These are phyloP conservation scores for Cheirogaleus medius DNA, from an alignment of 2,113 vertebrate species.

Conservation along the genomic window DNA sequence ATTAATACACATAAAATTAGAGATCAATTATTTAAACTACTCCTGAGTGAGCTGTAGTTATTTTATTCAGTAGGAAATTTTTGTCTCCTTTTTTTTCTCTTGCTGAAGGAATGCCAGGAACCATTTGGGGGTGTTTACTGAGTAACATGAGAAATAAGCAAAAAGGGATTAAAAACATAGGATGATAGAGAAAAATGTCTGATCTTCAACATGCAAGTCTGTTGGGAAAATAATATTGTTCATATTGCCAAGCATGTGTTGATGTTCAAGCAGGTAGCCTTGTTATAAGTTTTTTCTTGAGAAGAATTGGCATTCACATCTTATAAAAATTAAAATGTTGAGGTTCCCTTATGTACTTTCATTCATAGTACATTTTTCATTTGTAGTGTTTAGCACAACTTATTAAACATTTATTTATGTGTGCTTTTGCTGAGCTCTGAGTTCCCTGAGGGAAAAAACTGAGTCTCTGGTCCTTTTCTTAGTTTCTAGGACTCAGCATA, in stretches of 20 bases:
- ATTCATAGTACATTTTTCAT: background rate
- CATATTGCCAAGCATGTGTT: background rate
- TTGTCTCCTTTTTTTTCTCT: background rate
- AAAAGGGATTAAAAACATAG: background rate
- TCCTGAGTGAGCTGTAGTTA: background rate
- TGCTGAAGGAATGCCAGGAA: background rate
- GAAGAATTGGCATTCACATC: background rate
- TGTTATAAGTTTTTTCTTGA: background rate
- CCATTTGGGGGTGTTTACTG: background rate
- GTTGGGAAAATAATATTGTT: background rate
- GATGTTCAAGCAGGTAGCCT: conserved; percentile 8
- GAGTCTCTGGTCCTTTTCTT: background rate
- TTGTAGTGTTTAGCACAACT: background rate
- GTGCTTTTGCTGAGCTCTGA: background rate
- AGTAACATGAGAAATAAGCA: background rate
- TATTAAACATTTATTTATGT: background rate
- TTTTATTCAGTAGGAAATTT: conserved; percentile 2
- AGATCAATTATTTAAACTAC: background rate
- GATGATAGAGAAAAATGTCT: background rate
- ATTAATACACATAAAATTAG: conserved; percentile 36
- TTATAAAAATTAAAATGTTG: background rate
- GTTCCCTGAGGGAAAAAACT: background rate
- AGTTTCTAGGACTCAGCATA: background rate
- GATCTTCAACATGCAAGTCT: background rate
- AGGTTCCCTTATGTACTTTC: background rate